These are phyloP conservation scores for Agrochola lota DNA, from an alignment of 2,888 invertebrate species.

Conservation along the genomic window DNA sequence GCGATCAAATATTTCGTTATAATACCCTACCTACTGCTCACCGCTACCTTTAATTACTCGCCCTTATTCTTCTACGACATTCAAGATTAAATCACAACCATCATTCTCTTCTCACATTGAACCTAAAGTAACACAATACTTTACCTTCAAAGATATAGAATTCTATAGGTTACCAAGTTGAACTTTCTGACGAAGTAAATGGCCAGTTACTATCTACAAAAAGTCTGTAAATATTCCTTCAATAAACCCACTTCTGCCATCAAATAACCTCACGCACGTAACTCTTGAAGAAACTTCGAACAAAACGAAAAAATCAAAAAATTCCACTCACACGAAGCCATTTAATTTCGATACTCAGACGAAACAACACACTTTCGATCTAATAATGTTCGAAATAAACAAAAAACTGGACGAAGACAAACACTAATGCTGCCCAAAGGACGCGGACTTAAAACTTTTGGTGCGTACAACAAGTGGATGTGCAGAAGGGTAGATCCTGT, in stretches of 20 bases:
- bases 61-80: background rate
- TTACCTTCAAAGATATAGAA: background rate
- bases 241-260: background rate
- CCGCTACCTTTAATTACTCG: background rate
- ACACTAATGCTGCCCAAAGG: constrained; percentile 40
- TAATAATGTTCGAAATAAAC: constrained; percentile 64
- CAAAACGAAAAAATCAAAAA: background rate
- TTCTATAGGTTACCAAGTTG: background rate
- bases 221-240: constrained; percentile 1
- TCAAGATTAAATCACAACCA: background rate
- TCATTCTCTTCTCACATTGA: background rate
- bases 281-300: constrained; percentile 17
- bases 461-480: background rate
- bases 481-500: constrained; percentile 27
- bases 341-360: constrained; percentile 40
- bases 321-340: constrained; percentile 21
- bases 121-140: background rate
- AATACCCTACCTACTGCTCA: background rate
- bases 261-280: constrained; percentile 7
- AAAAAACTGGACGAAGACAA: constrained; percentile 63
- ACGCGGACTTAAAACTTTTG: constrained; percentile 61
- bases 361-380: constrained; percentile 50
- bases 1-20: background rate
- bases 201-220: background rate
- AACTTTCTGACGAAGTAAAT: background rate